Percentiles rank a stretch among this genome's conserved stretches.
These are phyloP conservation scores for Tiphia femorata DNA, from an alignment of 2,888 invertebrate genomes.

Conservation along the genomic window DNA sequence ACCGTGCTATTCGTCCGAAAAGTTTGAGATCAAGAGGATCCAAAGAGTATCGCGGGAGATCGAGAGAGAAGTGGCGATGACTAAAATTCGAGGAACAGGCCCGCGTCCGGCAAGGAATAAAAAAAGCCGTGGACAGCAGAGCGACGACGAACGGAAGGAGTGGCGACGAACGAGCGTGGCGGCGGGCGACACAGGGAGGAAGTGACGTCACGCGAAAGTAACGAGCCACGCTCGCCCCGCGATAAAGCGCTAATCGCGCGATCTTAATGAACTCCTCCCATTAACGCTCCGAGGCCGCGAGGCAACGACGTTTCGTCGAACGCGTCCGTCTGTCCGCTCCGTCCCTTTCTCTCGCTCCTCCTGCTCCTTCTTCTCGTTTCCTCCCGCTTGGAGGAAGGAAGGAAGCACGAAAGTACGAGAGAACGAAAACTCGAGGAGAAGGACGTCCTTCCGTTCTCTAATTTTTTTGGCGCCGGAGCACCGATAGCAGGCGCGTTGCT, in stretches of 20 bases:
- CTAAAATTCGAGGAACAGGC: too few relatives aligned
- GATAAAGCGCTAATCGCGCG: conserved; percentile 54
- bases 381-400: too few relatives aligned
- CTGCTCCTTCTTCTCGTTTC: background rate
- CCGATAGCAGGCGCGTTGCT: too few relatives aligned
- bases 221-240: conserved; percentile 51
- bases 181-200: conserved; percentile 48
- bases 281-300: conserved; percentile 53
- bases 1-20: too few relatives aligned
- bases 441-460: too few relatives aligned
- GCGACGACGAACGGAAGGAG: conserved; percentile 10
- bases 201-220: conserved; percentile 60
- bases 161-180: conserved; percentile 28
- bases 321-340: conserved; percentile 28
- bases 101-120: too few relatives aligned
- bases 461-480: too few relatives aligned
- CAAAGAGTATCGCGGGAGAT: too few relatives aligned
- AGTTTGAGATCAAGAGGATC: too few relatives aligned
- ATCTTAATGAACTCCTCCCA: conserved; percentile 62
- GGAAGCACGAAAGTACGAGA: too few relatives aligned
- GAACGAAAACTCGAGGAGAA: too few relatives aligned
- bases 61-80: too few relatives aligned
- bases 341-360: conserved; percentile 13
- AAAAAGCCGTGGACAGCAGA: conserved; percentile 12
- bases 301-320: conserved; percentile 46